Evolutionary conservation across 2,113 vertebrate species (phyloP), one percentile per base, ranked within the genome.

Genomic region (Rallus limicola): DNA sequence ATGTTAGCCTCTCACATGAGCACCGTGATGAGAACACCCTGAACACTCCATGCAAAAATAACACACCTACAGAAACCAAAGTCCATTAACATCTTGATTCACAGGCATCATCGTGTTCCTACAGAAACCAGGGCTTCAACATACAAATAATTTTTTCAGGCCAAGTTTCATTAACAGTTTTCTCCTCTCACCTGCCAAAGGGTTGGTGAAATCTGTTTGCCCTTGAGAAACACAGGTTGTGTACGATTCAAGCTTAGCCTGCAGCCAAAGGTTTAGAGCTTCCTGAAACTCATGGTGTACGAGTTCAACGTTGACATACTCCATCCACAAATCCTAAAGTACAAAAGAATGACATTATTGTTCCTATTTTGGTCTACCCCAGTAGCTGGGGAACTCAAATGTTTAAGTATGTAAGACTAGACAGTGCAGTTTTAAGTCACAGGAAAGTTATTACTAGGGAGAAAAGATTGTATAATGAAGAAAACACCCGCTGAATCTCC

Each of bases 241-340:
- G 97, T 90, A 96, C 33, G 99, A 98, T 90, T 99, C 99, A 65
- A 98, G 97, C 79, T 98, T 98, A 92, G 98, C 97, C 86, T 98
- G 99, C 24, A 96, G 98, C 99, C 99, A 99, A 83, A 98, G 95
- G 85, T 98, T 97, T 56, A 99, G 67, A 5, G 98, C 97, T 95
- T 99, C 99, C 89, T 96, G 98, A 96, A 98, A 97, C 85, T 99
- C 99, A 36, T 98, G 98, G 67, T 98, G 98, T 55, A 99, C 74
- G 48, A 99, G 98, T 90, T 99, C 99, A 93, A 98, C 98, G 72
- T 99, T 99, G 90, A 99, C 90, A 88, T 97, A 99, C 82, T 99
- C 99, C 93, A 99, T 97, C 99, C 99, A 99, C 82, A 99, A 96
- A 86, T 99, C 98, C 99, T 99, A 90, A 23, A 97, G 50, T 5